Conservation (phyloP, 2,797 vertebrate species). For the Pseudopleuronectes americanus region DNA sequence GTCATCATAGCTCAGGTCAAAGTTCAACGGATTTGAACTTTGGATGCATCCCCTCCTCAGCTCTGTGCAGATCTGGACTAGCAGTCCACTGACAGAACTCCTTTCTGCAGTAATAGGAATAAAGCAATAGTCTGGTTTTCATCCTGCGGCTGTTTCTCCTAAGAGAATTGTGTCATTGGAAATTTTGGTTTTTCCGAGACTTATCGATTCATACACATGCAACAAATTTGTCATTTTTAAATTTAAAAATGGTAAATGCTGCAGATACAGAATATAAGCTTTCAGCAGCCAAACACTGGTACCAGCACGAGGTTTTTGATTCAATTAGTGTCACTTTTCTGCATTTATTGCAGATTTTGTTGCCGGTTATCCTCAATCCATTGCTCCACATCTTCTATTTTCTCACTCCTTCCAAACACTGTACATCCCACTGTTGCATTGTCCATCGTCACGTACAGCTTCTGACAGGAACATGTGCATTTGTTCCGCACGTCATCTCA, state of each 20-base stretch:
- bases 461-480: conserved; percentile 52
- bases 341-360: too few species aligned
- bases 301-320: too few species aligned
- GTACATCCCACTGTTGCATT: not conserved
- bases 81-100: not conserved
- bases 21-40: not conserved
- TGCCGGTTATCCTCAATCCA: too few species aligned
- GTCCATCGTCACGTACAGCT: conserved; percentile 36
- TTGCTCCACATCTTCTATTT: too few species aligned
- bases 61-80: not conserved
- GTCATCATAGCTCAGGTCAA: not conserved
- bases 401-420: not conserved
- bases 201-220: not conserved
- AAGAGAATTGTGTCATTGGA: too few species aligned
- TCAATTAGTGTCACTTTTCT: too few species aligned
- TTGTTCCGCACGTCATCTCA: conserved; percentile 34
- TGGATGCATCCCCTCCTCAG: not conserved
- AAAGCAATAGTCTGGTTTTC: not conserved
- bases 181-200: too few species aligned
- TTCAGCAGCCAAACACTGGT: not conserved
- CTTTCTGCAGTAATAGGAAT: too few species aligned
- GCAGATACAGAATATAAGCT: not conserved
- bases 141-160: not conserved
- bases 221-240: not conserved
- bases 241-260: not conserved